phyloP scores from a whole-genome alignment of 2,888 invertebrate genomes.

The Sesia bembeciformis region DNA sequence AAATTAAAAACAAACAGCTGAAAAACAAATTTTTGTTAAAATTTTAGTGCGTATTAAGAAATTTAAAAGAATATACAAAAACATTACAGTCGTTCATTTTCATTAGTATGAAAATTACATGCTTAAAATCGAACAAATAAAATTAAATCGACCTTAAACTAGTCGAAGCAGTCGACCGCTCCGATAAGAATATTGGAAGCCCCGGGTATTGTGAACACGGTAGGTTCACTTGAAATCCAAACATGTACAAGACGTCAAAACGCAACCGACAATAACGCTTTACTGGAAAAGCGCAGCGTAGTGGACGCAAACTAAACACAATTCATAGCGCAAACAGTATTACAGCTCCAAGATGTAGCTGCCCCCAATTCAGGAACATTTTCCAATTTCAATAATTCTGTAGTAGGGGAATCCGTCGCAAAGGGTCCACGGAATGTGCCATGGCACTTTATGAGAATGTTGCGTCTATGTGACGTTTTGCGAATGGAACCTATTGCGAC shows the following conservation, averaged over 20 bases:
- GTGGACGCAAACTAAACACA: too few species aligned
- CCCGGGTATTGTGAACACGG: constrained; percentile 28
- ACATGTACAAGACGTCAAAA: constrained; percentile 49
- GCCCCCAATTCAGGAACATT: too few species aligned
- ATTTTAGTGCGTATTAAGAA: constrained; percentile 8
- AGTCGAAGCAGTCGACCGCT: constrained; percentile 5
- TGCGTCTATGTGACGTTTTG: too few species aligned
- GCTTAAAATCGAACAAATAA: constrained; percentile 14
- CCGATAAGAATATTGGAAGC: constrained; percentile 29
- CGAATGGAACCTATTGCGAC: too few species aligned
- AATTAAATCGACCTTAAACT: constrained; percentile 13
- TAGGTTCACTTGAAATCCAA: constrained; percentile 19
- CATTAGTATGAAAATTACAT: constrained; percentile 22
- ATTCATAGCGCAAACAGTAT: too few species aligned
- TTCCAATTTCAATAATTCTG: too few species aligned
- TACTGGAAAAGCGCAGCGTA: too few species aligned
- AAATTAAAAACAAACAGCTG: constrained; percentile 2
- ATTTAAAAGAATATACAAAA: constrained; percentile 2
- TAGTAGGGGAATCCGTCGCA: too few species aligned
- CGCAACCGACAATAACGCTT: constrained; percentile 1
- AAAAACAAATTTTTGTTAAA: constrained; percentile 7
- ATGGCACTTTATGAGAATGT: too few species aligned
- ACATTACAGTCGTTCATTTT: constrained; percentile 23
- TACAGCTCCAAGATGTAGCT: too few species aligned
- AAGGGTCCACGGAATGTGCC: too few species aligned